phyloP scores from a whole-genome alignment of 2,888 invertebrate species.

The Philereme transversata region DNA sequence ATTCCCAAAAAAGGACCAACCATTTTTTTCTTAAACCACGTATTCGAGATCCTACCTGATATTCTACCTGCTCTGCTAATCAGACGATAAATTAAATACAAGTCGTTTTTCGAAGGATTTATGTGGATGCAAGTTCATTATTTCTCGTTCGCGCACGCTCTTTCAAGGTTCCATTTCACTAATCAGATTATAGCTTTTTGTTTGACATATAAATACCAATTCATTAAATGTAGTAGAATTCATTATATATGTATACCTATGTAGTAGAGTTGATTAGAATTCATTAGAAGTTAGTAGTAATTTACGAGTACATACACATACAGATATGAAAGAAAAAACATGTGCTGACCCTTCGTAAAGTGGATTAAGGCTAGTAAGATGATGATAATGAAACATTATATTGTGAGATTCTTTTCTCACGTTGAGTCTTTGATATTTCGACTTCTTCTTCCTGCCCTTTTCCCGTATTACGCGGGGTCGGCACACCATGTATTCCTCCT shows the following conservation, averaged over 20 bases:
- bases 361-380: no score
- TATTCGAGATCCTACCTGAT: conserved; percentile 66
- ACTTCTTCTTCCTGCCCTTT: no score
- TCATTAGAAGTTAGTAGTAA: not conserved
- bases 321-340: no score
- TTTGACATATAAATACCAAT: conserved; percentile 14
- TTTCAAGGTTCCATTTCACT: conserved; percentile 35
- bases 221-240: not conserved
- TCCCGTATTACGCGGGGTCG: no score
- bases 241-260: no score
- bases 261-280: not conserved
- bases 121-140: conserved; percentile 66
- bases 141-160: conserved; percentile 60
- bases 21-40: conserved; percentile 35
- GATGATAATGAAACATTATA: no score
- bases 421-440: no score
- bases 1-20: conserved; percentile 63
- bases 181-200: conserved; percentile 25
- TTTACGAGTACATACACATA: no score
- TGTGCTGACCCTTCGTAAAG: no score
- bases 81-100: conserved; percentile 75
- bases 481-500: no score
- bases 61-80: conserved; percentile 70
- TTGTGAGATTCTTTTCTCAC: no score
- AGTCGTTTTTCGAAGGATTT: conserved; percentile 55